These are phyloP conservation scores for Pelosia muscerda DNA, from an alignment of 2,888 invertebrate species.

Conservation along the genomic window DNA sequence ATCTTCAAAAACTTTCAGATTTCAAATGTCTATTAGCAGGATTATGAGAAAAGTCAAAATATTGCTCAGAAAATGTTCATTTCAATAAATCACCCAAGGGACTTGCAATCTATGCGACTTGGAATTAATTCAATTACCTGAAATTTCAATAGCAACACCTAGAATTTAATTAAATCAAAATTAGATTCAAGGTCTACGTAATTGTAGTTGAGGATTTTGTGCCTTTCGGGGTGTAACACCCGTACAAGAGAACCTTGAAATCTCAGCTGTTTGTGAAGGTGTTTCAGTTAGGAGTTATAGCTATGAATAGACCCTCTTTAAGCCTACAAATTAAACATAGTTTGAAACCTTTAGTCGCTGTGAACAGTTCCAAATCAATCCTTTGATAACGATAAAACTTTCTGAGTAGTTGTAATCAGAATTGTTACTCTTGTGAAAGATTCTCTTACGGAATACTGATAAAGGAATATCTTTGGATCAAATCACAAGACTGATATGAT, in stretches of 20 bases:
- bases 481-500: not conserved
- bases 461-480: not conserved
- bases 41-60: not conserved
- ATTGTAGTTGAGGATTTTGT: constrained; percentile 11
- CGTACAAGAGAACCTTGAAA: not conserved
- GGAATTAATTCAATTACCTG: constrained; percentile 16
- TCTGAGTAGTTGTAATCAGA: not conserved
- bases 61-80: not conserved
- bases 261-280: not conserved
- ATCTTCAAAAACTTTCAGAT: too few relatives aligned
- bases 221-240: constrained; percentile 5
- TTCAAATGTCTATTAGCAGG: too few relatives aligned
- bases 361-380: too few relatives aligned
- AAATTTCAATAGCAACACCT: constrained; percentile 16
- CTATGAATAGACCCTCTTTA: not conserved
- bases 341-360: too few relatives aligned
- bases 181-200: constrained; percentile 16
- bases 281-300: constrained; percentile 1
- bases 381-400: not conserved
- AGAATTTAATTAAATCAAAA: constrained; percentile 28
- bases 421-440: not conserved
- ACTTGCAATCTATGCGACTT: not conserved
- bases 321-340: not conserved
- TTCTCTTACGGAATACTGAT: not conserved
- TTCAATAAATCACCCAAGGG: not conserved